Base-by-base conservation (phyloP, 2,113 vertebrate species). In the Raja brachyura region DNA sequence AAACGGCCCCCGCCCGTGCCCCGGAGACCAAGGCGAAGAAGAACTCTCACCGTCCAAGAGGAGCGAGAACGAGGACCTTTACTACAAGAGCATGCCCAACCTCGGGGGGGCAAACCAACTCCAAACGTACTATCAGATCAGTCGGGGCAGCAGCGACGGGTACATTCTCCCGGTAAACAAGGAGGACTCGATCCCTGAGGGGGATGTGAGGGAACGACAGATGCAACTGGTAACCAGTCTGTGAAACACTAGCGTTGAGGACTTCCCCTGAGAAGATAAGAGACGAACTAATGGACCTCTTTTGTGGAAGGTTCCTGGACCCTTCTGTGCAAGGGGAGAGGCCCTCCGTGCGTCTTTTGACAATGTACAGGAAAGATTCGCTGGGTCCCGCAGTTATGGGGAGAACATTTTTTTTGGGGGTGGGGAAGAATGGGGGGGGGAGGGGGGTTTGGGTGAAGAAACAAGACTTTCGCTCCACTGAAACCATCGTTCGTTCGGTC, bases 41-140 rank as follows among this genome's bases (percentile, higher is more conserved):
- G 98, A 99, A 94, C 97, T 99, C 93, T 99, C 98, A 93, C 98
- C 99, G 56, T 98, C 98, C 94, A 97, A 98, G 95, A 96, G 96
- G 95, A 99, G 98, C 11, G 98, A 98, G 93, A 98, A 96, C 0
- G 98, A 99, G 96, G 99, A 99, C 94, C 96, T 99, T 97, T 99
- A 99, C 96, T 99, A 99, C 95, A 99, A 99, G 96, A 99, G 99
- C 96, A 99, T 99, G 99, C 99, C 99, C 95, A 99, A 99, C 94
- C 96, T 99, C 9, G 98, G 98, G 95, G 96, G 97, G 94, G 97
- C 98, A 94, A 97, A 97, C 92, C 98, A 98, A 95, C 98, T 99
- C 94, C 98, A 99, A 95, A 97, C 97, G 96, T 99, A 98, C 96
- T 99, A 99, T 96, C 98, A 99, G 95, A 99, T 99, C 96, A 98